These are phyloP conservation scores for Agrotis ipsilon DNA, from an alignment of 2,888 invertebrate genomes.

Conservation along the genomic window DNA sequence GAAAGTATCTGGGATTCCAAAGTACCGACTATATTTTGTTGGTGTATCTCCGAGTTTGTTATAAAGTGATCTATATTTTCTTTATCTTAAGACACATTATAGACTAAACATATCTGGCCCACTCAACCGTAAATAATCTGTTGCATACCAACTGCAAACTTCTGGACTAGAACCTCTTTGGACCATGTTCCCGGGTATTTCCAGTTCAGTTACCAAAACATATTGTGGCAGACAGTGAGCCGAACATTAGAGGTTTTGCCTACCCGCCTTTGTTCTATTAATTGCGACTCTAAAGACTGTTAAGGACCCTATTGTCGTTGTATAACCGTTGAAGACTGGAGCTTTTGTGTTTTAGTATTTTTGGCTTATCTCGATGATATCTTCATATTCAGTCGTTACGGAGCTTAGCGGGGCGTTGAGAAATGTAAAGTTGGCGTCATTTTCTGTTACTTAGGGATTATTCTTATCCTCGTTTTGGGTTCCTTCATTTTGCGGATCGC, in stretches of 20 bases:
- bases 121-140: slow-evolving; percentile 31
- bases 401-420: slow-evolving; percentile 32
- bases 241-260: slow-evolving; percentile 74
- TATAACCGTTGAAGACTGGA: slow-evolving; percentile 61
- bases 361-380: slow-evolving; percentile 65
- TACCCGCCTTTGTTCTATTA: slow-evolving; percentile 77
- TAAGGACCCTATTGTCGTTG: slow-evolving; percentile 56
- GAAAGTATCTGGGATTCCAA: neutral
- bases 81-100: neutral
- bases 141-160: slow-evolving; percentile 49
- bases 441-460: slow-evolving; percentile 12
- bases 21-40: neutral
- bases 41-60: neutral
- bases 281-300: slow-evolving; percentile 76
- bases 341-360: slow-evolving; percentile 68
- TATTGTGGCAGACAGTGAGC: slow-evolving; percentile 67
- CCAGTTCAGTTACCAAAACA: slow-evolving; percentile 68
- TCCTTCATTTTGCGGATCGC: neutral
- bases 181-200: slow-evolving; percentile 55
- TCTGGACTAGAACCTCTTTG: slow-evolving; percentile 36
- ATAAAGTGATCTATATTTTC: neutral
- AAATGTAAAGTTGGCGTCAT: slow-evolving; percentile 29
- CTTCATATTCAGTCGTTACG: slow-evolving; percentile 48
- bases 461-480: slow-evolving; percentile 1
- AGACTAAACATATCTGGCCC: neutral